Conservation (phyloP, 35 echinoderm and acorn worm genomes). For the Acanthaster planci region DNA sequence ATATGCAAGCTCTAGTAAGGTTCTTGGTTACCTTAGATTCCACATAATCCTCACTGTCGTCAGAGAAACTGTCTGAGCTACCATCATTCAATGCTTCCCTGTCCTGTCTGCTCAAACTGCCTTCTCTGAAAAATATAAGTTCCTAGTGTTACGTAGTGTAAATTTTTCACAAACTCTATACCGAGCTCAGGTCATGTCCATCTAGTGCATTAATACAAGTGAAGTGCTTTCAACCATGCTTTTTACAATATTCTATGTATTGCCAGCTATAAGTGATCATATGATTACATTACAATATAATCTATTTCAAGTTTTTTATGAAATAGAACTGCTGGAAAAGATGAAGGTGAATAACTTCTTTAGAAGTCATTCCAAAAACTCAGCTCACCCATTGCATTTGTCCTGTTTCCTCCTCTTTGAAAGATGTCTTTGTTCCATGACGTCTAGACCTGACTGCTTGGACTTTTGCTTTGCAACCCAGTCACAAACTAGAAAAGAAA, state of each 20-base stretch:
- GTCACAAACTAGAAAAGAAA: conserved; percentile 64
- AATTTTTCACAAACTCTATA: too few species aligned
- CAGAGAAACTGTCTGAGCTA: background rate
- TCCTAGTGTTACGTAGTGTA: too few species aligned
- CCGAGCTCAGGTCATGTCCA: too few species aligned
- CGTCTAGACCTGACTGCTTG: conserved; percentile 7
- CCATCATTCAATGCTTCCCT: too few species aligned
- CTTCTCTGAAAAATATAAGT: too few species aligned
- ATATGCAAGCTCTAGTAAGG: background rate
- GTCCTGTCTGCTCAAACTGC: too few species aligned
- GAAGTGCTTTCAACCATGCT: too few species aligned
- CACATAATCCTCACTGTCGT: background rate
- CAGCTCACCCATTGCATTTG: background rate
- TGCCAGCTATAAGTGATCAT: too few species aligned
- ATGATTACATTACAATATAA: too few species aligned
- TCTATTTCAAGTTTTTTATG: too few species aligned
- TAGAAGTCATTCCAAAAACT: background rate
- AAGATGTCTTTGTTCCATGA: conserved; percentile 31
- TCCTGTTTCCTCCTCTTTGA: conserved; percentile 25
- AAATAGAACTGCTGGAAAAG: background rate
- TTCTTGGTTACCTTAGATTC: background rate
- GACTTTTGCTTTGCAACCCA: conserved; percentile 43
- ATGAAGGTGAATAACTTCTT: background rate
- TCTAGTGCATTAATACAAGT: too few species aligned
- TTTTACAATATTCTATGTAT: too few species aligned